Conservation (phyloP, 2,113 vertebrate species). For the Oreotrochilus melanogaster region DNA sequence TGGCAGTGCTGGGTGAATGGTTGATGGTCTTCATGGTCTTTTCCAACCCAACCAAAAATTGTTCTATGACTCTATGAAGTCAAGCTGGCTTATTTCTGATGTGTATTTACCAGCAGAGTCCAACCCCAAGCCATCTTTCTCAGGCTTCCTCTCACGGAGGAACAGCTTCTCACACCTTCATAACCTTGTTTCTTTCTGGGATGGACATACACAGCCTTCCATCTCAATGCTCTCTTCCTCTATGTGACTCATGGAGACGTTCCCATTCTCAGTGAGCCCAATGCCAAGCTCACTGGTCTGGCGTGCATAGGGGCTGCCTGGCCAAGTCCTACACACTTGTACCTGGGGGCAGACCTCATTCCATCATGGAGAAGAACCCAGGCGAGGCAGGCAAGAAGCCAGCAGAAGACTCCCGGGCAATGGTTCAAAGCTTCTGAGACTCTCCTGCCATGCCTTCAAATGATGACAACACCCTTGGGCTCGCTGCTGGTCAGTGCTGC, state of each 20-base stretch:
- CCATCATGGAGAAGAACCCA: not conserved
- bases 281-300: rapidly evolving
- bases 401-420: not conserved
- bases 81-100: not conserved
- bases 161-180: not conserved
- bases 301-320: not conserved
- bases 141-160: not conserved
- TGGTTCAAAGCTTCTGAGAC: not conserved
- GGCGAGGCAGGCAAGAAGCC: not conserved
- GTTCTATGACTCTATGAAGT: too few relatives aligned
- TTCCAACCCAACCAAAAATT: too few relatives aligned
- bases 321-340: rapidly evolving
- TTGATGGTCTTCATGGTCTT: too few relatives aligned
- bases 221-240: not conserved
- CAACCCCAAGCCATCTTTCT: not conserved
- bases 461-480: not conserved
- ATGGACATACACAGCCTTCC: not conserved
- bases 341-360: not conserved
- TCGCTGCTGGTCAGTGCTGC: rapidly evolving
- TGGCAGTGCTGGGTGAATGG: too few relatives aligned
- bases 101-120: not conserved
- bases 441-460: not conserved
- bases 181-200: not conserved
- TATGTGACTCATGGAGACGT: rapidly evolving
- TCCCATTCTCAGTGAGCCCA: not conserved